Base-by-base conservation (phyloP, 2,888 invertebrate genomes). In the Microplitis manilae region DNA sequence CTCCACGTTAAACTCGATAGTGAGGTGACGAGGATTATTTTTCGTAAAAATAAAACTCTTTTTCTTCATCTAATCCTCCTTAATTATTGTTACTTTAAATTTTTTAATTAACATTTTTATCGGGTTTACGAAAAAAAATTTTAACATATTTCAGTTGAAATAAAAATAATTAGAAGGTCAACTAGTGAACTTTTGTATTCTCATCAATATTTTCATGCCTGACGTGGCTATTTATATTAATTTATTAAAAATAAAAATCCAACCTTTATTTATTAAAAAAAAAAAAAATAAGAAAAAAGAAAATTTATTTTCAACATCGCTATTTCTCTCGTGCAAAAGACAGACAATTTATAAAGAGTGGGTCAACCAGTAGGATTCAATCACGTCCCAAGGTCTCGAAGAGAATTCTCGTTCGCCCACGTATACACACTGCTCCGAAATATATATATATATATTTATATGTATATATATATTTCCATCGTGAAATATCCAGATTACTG, bases 341-440 rank as follows among this genome's bases (percentile, higher is more conserved):
- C 15, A 71, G 61, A 61, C 30, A 59, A 13, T 50, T 50, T 50
- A 13, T 50, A 20, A 30, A 61, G 40, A 71, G 71, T 71, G 61
- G 61, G 71, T 61, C 71, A 71, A 62, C 60, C 62, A 71, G 71
- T 71, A 61, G 61, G 61, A 62, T 71, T 71, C 71, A 71, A 71
- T 71, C 71, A 62, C 15, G n/a, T 39, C n/a, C 61, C 62, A 71
- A 71, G 62, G 62, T 71, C 62, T 40, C 15, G 15, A 6, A 50
- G n/a, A 70, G 39, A 71, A 71, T 40, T 62, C 39, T 61, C 38
- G 17, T 61, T 40, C 61, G n/a, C 38, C 71, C 61, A 71, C 15
- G n/a, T 41, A 67, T 70, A 30, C 38, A n/a, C 13, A 30, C 20
- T 62, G 62, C 15, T 62, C 20, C 7, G 20, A 17, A 17, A 15